Conservation (phyloP, 2,888 invertebrate genomes). For the Polyommatus icarus region DNA sequence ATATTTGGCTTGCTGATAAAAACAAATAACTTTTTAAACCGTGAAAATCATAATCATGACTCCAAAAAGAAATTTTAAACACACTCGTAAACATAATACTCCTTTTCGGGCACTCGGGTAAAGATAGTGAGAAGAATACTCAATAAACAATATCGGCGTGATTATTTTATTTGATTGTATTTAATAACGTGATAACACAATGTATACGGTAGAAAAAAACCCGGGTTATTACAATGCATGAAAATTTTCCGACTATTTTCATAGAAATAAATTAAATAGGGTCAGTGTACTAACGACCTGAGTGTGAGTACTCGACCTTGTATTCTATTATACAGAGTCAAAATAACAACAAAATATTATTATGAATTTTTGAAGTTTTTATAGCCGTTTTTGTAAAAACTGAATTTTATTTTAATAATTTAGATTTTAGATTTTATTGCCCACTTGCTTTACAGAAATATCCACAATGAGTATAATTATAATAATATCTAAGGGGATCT, state of each 20-base stretch:
- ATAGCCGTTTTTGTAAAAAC: background rate
- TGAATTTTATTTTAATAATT: background rate
- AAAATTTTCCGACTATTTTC: conserved; percentile 26
- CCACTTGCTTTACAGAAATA: too few species aligned
- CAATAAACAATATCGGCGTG: background rate
- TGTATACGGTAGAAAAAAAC: background rate
- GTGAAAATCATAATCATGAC: too few species aligned
- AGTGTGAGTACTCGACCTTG: background rate
- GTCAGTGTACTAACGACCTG: background rate
- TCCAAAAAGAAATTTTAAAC: too few species aligned
- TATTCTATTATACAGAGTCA: background rate
- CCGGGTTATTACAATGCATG: background rate
- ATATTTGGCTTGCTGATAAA: too few species aligned
- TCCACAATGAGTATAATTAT: too few species aligned
- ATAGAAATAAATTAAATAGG: conserved; percentile 13
- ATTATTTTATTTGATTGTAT: background rate
- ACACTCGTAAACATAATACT: background rate
- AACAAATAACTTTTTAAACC: too few species aligned
- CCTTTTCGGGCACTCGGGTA: background rate
- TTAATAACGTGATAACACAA: background rate
- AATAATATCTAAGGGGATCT: too few species aligned
- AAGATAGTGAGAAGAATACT: background rate
- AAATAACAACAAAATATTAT: background rate
- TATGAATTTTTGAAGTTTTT: background rate
- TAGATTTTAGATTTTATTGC: background rate